These are phyloP conservation scores for Tetranychus piercei DNA, from an alignment of 2,888 invertebrate species.

Conservation along the genomic window DNA sequence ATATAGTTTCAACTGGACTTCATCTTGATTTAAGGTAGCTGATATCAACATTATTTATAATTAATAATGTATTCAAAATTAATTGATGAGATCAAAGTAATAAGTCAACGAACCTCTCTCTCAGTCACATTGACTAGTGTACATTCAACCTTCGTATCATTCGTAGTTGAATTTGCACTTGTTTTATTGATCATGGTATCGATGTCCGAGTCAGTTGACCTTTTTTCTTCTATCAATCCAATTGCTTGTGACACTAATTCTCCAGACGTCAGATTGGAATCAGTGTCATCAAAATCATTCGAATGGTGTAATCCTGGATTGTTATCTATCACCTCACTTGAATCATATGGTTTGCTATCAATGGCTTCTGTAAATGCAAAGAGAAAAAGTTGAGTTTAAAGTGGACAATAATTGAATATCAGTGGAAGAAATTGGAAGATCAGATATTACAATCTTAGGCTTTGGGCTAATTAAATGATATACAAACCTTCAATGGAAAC, in stretches of 20 bases:
- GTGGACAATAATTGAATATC: background rate
- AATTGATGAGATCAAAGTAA: background rate
- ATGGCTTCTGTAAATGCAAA: background rate
- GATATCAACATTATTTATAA: background rate
- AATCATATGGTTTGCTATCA: background rate
- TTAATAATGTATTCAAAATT: background rate
- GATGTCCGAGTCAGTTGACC: background rate
- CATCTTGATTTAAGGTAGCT: no score
- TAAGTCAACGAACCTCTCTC: background rate
- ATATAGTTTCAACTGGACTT: no score
- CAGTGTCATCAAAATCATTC: background rate
- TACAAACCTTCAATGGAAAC: background rate
- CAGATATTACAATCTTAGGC: no score
- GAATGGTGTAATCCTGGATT: background rate
- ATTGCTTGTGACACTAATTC: constrained; percentile 61
- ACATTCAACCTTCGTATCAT: background rate
- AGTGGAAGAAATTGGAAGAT: background rate
- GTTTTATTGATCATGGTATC: background rate
- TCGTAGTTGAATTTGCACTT: background rate
- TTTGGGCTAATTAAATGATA: background rate
- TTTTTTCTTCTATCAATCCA: constrained; percentile 57
- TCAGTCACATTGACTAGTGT: constrained; percentile 2
- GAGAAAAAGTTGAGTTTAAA: background rate
- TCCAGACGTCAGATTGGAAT: constrained; percentile 41
- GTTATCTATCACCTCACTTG: background rate